Conservation (phyloP, 2,797 vertebrate genomes). For the Arvicola amphibius region DNA sequence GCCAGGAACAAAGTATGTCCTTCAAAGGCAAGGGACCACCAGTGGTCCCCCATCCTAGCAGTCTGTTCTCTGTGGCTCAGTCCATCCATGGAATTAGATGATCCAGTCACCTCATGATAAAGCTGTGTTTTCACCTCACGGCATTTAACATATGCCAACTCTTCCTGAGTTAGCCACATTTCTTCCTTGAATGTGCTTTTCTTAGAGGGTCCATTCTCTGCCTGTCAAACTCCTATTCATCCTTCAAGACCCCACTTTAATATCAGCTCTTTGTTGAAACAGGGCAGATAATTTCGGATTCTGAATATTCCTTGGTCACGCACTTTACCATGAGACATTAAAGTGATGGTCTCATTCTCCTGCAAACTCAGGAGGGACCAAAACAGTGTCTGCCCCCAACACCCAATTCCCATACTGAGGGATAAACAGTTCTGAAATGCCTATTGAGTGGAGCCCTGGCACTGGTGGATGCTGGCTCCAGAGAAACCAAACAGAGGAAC, state of each 20-base stretch:
- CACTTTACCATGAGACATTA: background rate
- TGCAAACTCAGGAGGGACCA: background rate
- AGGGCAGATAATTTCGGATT: background rate
- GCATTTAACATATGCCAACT: background rate
- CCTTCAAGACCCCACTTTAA: constrained; percentile 2
- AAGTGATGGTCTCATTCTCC: background rate
- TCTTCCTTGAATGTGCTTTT: constrained; percentile 3
- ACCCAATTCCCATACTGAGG: background rate
- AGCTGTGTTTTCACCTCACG: background rate
- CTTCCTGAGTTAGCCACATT: background rate
- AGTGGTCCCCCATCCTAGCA: no score
- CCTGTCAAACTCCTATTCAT: background rate
- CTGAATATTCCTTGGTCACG: background rate
- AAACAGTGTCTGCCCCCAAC: background rate
- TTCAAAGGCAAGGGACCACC: background rate
- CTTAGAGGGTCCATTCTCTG: background rate
- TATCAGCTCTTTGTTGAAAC: background rate
- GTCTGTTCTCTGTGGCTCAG: background rate
- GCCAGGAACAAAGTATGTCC: background rate
- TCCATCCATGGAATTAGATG: background rate
- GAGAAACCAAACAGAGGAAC: constrained; percentile 19
- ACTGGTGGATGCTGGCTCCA: background rate
- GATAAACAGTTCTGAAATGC: background rate
- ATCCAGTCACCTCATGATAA: background rate
- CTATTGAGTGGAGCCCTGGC: background rate